phyloP scores from a whole-genome alignment of 2,113 vertebrate genomes.

The Verasper variegatus region DNA sequence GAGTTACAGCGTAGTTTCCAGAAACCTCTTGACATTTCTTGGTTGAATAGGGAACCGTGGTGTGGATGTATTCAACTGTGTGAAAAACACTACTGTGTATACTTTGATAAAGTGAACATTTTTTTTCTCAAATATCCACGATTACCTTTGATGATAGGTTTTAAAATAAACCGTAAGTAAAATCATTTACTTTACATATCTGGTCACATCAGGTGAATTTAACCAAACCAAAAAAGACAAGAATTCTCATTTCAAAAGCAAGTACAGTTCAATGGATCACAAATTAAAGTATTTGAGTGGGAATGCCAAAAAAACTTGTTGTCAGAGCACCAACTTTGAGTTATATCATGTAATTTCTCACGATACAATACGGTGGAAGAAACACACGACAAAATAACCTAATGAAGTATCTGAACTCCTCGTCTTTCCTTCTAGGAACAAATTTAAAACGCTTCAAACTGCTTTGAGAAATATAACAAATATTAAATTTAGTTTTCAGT shows the following conservation, averaged over 20 bases:
- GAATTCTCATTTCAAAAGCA: conserved; percentile 17
- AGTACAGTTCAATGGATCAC: conserved; percentile 27
- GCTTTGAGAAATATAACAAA: conserved; percentile 4
- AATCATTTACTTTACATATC: background rate
- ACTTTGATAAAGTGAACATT: conserved; percentile 22
- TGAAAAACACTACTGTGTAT: conserved; percentile 13
- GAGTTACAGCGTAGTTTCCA: conserved; percentile 54
- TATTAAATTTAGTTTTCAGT: background rate
- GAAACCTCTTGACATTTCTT: conserved; percentile 21
- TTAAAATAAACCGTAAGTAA: background rate
- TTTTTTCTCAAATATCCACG: background rate
- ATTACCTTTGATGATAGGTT: too few relatives aligned
- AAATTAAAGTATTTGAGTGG: conserved; percentile 23
- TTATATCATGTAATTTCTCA: conserved; percentile 9
- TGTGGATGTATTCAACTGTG: background rate
- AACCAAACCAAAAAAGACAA: conserved; percentile 2
- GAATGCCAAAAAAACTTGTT: conserved; percentile 11
- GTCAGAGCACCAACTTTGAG: too few relatives aligned
- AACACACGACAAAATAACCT: conserved; percentile 15
- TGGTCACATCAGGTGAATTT: conserved; percentile 19
- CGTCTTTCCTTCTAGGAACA: conserved; percentile 3
- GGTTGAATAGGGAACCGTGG: background rate
- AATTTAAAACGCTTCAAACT: conserved; percentile 8
- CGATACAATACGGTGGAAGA: background rate
- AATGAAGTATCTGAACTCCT: conserved; percentile 1